Evolutionary conservation across 2,797 vertebrate species (phyloP).

Genomic region (Kryptolebias ocellatus): DNA sequence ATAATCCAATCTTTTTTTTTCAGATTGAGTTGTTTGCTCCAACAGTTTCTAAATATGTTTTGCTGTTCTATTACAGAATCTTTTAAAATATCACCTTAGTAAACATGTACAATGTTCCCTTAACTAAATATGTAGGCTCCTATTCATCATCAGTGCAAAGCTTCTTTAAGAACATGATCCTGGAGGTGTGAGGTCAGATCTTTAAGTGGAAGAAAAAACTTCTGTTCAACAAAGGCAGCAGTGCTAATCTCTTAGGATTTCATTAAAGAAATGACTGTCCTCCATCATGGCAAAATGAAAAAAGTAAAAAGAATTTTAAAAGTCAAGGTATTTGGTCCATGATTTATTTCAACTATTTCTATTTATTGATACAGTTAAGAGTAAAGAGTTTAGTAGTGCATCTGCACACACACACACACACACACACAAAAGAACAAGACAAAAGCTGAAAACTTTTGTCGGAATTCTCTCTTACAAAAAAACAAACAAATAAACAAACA

Average conservation of each 20-base stretch:
- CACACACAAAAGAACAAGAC: no score
- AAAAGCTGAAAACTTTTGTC: no score
- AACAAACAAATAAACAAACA: no score
- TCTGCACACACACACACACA: not conserved
- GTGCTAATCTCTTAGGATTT: not conserved
- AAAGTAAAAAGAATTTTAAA: no score
- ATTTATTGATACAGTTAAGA: not conserved
- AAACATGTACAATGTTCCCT: slow-evolving; percentile 23
- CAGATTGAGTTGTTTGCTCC: not conserved
- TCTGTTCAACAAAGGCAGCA: slow-evolving; percentile 16
- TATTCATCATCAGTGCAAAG: slow-evolving; percentile 38
- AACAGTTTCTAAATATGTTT: slow-evolving; percentile 33
- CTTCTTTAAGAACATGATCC: slow-evolving; percentile 30
- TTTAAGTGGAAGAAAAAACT: slow-evolving; percentile 11
- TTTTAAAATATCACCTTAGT: slow-evolving; percentile 30
- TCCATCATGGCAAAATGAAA: no score
- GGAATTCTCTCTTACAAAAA: no score
- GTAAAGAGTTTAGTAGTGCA: not conserved
- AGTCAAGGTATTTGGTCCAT: not conserved
- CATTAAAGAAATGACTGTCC: no score
- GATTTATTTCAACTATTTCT: not conserved
- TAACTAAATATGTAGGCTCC: slow-evolving; percentile 34
- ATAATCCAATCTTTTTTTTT: not conserved
- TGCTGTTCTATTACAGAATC: slow-evolving; percentile 18
- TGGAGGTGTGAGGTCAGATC: slow-evolving; percentile 53